These are phyloP conservation scores for Napeogenes sylphis DNA, from an alignment of 2,888 invertebrate genomes.

Conservation along the genomic window DNA sequence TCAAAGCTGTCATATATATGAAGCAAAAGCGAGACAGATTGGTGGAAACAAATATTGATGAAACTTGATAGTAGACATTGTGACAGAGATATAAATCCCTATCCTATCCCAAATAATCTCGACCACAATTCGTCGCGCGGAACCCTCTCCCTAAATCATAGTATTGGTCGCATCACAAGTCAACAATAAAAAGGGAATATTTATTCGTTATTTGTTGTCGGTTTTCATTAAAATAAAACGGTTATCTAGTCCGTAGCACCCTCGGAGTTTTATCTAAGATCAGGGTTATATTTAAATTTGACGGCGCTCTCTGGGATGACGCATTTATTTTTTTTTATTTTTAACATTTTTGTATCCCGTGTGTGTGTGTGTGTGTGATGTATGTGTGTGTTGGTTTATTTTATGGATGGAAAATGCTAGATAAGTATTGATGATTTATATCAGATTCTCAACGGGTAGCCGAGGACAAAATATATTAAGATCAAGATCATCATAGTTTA, in stretches of 20 bases:
- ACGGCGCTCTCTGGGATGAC: constrained; percentile 48
- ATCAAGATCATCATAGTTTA: too few relatives aligned
- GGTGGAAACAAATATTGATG: constrained; percentile 57
- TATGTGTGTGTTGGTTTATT: too few relatives aligned
- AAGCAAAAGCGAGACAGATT: constrained; percentile 7
- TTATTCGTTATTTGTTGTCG: constrained; percentile 76
- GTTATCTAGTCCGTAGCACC: constrained; percentile 71
- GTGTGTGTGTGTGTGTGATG: background rate
- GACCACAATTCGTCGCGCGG: constrained; percentile 67
- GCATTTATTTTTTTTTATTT: background rate
- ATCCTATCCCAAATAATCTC: constrained; percentile 61
- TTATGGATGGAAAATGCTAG: too few relatives aligned
- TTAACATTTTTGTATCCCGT: background rate
- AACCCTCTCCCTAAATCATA: constrained; percentile 72
- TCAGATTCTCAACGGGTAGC: too few relatives aligned
- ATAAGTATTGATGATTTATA: too few relatives aligned
- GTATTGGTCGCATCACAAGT: constrained; percentile 63
- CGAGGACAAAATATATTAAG: too few relatives aligned
- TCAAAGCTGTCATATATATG: background rate
- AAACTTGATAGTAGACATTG: constrained; percentile 59
- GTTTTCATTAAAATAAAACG: constrained; percentile 75
- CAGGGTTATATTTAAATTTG: constrained; percentile 70
- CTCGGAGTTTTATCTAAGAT: constrained; percentile 69
- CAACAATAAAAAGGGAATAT: constrained; percentile 71
- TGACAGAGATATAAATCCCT: constrained; percentile 66